These are phyloP conservation scores for Pheosia gnoma DNA, from an alignment of 2,888 invertebrate species.

Conservation along the genomic window DNA sequence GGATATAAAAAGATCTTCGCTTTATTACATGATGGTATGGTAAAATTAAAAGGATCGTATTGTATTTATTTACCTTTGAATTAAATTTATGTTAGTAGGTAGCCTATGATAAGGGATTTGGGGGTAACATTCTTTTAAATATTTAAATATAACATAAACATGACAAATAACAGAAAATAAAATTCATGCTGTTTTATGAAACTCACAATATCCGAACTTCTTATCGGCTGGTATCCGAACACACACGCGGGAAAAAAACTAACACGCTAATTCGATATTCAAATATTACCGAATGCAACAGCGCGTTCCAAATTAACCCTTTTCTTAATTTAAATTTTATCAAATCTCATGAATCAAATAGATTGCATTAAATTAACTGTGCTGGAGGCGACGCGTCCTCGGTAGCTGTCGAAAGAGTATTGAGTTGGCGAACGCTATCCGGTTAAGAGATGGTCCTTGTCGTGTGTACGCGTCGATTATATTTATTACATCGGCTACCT, in stretches of 20 bases:
- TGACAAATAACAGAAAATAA: slow-evolving; percentile 21
- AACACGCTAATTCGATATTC: slow-evolving; percentile 63
- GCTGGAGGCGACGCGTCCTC: slow-evolving; percentile 72
- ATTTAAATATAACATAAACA: neutral
- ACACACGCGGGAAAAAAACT: slow-evolving; percentile 45
- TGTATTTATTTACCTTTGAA: no score
- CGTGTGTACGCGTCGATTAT: slow-evolving; percentile 76
- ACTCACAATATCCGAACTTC: slow-evolving; percentile 62
- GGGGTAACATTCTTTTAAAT: no score
- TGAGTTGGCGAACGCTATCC: slow-evolving; percentile 71
- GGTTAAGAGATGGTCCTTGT: slow-evolving; percentile 66
- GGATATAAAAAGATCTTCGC: neutral
- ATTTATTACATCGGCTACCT: slow-evolving; percentile 74
- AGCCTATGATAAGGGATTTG: no score
- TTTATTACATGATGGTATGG: no score
- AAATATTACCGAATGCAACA: slow-evolving; percentile 40
- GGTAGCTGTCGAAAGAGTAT: slow-evolving; percentile 76
- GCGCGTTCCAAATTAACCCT: slow-evolving; percentile 39
- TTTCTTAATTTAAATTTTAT: slow-evolving; percentile 36
- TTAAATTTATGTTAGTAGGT: no score
- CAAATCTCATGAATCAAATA: slow-evolving; percentile 25
- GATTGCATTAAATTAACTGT: slow-evolving; percentile 39
- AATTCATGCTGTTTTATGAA: slow-evolving; percentile 40
- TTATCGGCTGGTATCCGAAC: slow-evolving; percentile 53
- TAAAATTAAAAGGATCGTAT: no score